These are phyloP conservation scores for Apostichopus parvimensis DNA, from an alignment of 35 echinoderm and acorn worm genomes.

Conservation along the genomic window DNA sequence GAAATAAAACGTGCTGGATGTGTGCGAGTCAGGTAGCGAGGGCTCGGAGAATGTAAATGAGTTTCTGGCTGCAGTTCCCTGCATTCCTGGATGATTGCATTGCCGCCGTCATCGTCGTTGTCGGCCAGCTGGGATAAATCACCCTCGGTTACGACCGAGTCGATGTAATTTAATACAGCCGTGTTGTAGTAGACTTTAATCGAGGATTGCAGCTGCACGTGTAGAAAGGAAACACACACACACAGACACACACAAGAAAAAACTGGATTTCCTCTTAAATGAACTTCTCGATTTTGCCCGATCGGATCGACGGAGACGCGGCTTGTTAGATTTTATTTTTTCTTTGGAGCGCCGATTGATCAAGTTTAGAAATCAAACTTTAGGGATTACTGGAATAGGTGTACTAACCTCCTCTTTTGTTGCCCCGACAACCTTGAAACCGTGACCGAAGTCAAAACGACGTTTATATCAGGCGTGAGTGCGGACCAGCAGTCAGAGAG, in stretches of 20 bases:
- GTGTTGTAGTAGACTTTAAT: constrained; percentile 16
- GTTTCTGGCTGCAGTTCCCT: neutral
- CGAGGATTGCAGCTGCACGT: constrained; percentile 6
- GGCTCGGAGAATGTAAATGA: constrained; percentile 31
- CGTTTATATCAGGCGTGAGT: constrained; percentile 16
- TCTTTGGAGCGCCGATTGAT: neutral
- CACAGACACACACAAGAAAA: neutral
- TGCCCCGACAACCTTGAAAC: constrained; percentile 11
- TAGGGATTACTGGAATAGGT: neutral
- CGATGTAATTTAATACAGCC: constrained; percentile 40
- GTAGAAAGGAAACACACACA: neutral
- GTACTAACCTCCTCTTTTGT: neutral
- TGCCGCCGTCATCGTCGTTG: neutral
- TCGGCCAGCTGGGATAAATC: constrained; percentile 39
- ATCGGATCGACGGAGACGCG: neutral
- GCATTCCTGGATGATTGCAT: constrained; percentile 38
- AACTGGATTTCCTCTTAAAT: too few relatives aligned
- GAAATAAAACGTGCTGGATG: too few relatives aligned
- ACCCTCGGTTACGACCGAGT: neutral
- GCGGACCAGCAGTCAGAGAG: constrained; percentile 44
- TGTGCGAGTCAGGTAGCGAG: neutral
- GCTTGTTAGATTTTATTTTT: neutral
- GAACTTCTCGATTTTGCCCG: neutral
- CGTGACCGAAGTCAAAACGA: constrained; percentile 17
- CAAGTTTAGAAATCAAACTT: neutral